Base-by-base conservation (phyloP, 2,888 invertebrate genomes). In the Anthophora plumipes region DNA sequence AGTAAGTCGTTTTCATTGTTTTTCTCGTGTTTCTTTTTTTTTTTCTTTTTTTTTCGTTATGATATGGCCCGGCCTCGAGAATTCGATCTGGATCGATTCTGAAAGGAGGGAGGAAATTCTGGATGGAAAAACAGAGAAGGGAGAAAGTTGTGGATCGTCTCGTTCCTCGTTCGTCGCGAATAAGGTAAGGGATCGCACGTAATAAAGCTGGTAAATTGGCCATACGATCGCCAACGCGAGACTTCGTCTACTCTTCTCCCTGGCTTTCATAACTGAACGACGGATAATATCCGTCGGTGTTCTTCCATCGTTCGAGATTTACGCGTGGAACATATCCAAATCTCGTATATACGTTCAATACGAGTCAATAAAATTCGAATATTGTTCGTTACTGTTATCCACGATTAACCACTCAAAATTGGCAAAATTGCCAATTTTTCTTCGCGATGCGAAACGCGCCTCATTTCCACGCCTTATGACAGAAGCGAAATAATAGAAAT, bases 201-300 rank as follows among this genome's bases (percentile, higher is more conserved):
- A 83, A 81, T 87, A 88, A 89, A 89, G 84, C 86, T 84, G 86
- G 88, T 88, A 88, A 90, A 90, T 90, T 90, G 89, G 88, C 84
- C 80, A 86, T 85, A 88, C 82, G 89, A 88, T 87, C 79, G 88
- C 83, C 82, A n/a, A 85, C 82, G 83, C 80, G 81, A 77, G 72
- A 81, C 72, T 55, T 70, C 20, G 31, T 3, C 31, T 4, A 31
- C 31, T 14, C 39, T 61, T 25, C 20, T 77, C 48, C 25, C 54
- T 57, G 50, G n/a, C 60, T 74, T 81, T 48, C 54, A 64, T 67
- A 63, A 77, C 48, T 43, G 7, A 54, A 59, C 41, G 25, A 37
- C 39, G 14, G 31, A 31, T 31, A n/a, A 31, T 41, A 54, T 22
- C 14, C 46, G 69, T 22, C 2, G 31, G 1, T 31, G 14, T 37